These are phyloP conservation scores for Ametastegia equiseti DNA, from an alignment of 2,888 invertebrate species.

Conservation along the genomic window DNA sequence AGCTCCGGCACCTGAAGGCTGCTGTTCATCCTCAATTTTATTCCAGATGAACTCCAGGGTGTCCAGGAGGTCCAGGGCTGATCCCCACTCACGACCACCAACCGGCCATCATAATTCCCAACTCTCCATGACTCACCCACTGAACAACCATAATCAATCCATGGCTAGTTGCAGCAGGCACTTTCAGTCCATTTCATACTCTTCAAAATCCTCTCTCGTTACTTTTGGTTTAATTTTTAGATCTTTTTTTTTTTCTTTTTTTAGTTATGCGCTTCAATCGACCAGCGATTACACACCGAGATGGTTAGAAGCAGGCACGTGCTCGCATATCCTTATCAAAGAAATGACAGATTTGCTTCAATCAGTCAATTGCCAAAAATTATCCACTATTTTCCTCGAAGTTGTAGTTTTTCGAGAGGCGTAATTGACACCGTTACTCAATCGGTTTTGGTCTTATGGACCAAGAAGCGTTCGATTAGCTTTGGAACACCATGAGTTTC, in stretches of 20 bases:
- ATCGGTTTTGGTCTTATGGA: not conserved
- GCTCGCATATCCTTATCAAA: not conserved
- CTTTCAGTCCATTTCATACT: constrained; percentile 7
- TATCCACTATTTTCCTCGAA: not conserved
- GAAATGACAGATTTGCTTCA: not conserved
- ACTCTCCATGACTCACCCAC: constrained; percentile 57
- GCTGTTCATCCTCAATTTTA: constrained; percentile 73
- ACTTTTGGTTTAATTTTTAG: not conserved
- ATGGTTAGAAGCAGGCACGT: constrained; percentile 9
- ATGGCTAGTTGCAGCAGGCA: constrained; percentile 15
- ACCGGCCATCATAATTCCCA: constrained; percentile 53
- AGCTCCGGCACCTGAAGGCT: constrained; percentile 84
- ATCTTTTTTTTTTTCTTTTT: constrained; percentile 39
- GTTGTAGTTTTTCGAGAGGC: not conserved
- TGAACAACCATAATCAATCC: constrained; percentile 55
- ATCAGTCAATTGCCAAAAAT: not conserved
- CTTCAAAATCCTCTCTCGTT: constrained; percentile 13
- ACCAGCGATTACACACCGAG: not conserved
- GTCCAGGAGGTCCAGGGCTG: constrained; percentile 44
- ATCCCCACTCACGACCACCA: constrained; percentile 53
- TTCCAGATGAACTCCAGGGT: constrained; percentile 63
- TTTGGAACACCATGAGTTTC: not conserved
- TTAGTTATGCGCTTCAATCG: constrained; percentile 5
- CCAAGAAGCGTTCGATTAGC: not conserved
- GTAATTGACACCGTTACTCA: not conserved